These are phyloP conservation scores for Oenanthe oenanthe DNA, from an alignment of 2,113 vertebrate genomes.

Conservation along the genomic window DNA sequence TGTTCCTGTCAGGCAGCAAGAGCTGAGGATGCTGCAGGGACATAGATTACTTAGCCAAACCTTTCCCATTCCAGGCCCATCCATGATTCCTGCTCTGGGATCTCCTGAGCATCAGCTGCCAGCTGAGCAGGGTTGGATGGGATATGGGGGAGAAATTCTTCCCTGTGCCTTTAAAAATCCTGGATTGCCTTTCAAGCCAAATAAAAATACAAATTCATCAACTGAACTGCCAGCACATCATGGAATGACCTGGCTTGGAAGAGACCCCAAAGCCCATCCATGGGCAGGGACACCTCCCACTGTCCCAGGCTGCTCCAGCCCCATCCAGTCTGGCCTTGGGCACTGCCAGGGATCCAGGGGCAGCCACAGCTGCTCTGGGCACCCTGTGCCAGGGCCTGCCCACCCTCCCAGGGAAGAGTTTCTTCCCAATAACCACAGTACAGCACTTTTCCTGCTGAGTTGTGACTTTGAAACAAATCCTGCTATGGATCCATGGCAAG, in stretches of 20 bases:
- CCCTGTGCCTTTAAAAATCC: not conserved
- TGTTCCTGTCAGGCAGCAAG: not conserved
- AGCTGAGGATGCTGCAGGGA: not conserved
- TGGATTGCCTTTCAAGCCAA: not conserved
- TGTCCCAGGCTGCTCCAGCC: not conserved
- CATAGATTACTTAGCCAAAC: rapidly evolving
- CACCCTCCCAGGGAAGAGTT: rapidly evolving
- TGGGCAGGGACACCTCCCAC: not conserved
- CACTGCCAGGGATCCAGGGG: not conserved
- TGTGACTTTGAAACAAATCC: not conserved
- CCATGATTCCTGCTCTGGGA: not conserved
- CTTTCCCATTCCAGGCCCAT: not conserved
- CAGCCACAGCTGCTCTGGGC: not conserved
- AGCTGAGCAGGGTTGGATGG: not conserved
- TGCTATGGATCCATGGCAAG: rapidly evolving
- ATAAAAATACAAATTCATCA: not conserved
- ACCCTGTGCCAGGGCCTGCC: not conserved
- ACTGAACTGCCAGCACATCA: not conserved
- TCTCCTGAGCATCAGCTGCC: not conserved
- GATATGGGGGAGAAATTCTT: not conserved
- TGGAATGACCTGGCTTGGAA: not conserved
- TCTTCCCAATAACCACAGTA: not conserved
- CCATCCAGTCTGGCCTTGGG: rapidly evolving
- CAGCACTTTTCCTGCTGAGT: not conserved
- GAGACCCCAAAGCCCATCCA: not conserved